phyloP scores from a whole-genome alignment of 2,888 invertebrate genomes.

The Eupithecia subumbrata region DNA sequence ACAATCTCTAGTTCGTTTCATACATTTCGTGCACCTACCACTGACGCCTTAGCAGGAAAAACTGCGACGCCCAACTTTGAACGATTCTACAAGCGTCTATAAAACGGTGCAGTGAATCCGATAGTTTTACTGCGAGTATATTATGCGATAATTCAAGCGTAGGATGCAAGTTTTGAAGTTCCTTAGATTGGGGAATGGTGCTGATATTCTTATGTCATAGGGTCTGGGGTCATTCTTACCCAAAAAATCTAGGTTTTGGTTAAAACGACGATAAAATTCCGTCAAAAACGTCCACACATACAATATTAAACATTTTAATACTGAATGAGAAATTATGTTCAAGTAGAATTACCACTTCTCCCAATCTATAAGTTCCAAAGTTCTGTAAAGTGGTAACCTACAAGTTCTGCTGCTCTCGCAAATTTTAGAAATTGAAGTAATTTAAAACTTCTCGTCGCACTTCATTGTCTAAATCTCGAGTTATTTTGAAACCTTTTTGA shows the following conservation, averaged over 20 bases:
- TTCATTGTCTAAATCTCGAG: slow-evolving; percentile 52
- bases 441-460: slow-evolving; percentile 56
- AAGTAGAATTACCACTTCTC: background rate
- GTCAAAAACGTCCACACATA: background rate
- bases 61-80: slow-evolving; percentile 9
- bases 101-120: slow-evolving; percentile 65
- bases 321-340: background rate
- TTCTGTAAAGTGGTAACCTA: slow-evolving; percentile 25
- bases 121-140: slow-evolving; percentile 70
- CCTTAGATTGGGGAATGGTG: slow-evolving; percentile 5
- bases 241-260: background rate
- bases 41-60: slow-evolving; percentile 3
- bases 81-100: slow-evolving; percentile 48
- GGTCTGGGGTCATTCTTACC: too few species aligned
- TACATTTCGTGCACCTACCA: background rate
- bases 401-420: slow-evolving; percentile 38
- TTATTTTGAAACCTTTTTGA: slow-evolving; percentile 15
- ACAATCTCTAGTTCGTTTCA: background rate
- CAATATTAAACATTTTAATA: background rate
- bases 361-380: slow-evolving; percentile 19
- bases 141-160: slow-evolving; percentile 71
- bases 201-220: background rate
- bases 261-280: background rate
- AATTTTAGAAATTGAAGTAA: slow-evolving; percentile 58
- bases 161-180: slow-evolving; percentile 68